A percentile compares a stretch with the other conserved stretches of the same genome.
Conservation (phyloP, 2,888 invertebrate species). For the Zeuzera pyrina region DNA sequence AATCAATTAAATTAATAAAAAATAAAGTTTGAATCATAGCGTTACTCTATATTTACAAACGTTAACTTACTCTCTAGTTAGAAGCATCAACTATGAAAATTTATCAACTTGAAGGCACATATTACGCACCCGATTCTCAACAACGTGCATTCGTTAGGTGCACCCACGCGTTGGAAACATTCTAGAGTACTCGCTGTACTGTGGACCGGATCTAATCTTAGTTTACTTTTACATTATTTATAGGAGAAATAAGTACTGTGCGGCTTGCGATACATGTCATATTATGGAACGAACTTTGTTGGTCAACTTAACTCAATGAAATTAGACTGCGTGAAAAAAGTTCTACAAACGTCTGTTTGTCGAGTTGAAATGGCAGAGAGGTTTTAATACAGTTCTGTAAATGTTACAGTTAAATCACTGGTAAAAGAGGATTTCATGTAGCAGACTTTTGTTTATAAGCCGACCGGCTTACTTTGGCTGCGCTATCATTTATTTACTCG, state of each 20-base stretch:
- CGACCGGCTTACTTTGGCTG: no score
- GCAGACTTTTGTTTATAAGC: no score
- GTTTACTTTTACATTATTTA: conserved; percentile 8
- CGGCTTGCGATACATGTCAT: not conserved
- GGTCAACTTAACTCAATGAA: no score
- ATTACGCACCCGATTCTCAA: conserved; percentile 66
- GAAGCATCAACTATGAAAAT: conserved; percentile 70
- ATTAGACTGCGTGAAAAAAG: no score
- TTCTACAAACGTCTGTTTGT: no score
- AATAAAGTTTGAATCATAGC: conserved; percentile 58
- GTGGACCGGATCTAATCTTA: conserved; percentile 5
- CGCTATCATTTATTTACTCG: no score
- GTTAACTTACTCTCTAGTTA: conserved; percentile 60
- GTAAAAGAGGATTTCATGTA: no score
- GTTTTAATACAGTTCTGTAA: no score
- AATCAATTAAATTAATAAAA: conserved; percentile 61
- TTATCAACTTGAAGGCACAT: conserved; percentile 73
- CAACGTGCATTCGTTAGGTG: conserved; percentile 38
- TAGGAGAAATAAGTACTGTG: conserved; percentile 11
- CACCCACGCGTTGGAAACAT: conserved; percentile 30
- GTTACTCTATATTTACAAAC: conserved; percentile 65
- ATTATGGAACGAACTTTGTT: no score
- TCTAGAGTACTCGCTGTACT: conserved; percentile 24
- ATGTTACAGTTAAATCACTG: no score
- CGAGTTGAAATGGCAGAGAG: no score